Evolutionary conservation across 1,140 invertebrate genomes (phyloP), one percentile per base, ranked within the genome.

Genomic region (Oncopeltus fasciatus): DNA sequence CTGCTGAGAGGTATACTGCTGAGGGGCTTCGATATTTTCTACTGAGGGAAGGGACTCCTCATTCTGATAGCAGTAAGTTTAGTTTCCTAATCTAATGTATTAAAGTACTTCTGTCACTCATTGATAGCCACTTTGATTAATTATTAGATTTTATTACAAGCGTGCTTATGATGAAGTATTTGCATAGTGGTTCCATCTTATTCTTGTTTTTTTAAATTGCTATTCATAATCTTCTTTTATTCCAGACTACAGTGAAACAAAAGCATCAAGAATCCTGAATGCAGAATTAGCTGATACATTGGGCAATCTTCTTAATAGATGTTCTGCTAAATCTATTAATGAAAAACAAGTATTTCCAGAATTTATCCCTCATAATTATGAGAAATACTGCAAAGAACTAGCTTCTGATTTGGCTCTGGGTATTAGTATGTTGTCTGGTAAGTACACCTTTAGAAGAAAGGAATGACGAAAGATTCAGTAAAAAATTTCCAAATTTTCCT

Each of bases 21-120:
- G 85, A 92, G 68, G 94, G 90, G 0, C 73, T 98, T 1, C 76
- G 95, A 57, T 99, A 98, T 74, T 91, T 95, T 74, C 76, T 99
- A 53, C 71, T 99, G 27, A 78, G 90, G 69, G 88, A 92, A 76
- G 93, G 90, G 29, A 88, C 92, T 1, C 83, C 87, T 38, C 84
- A 90, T 68, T 84, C 83, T 70, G 93, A 99, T 77, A 86, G 85
- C 72, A 96, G 92, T 96, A 78, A 83, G 86, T 80, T 61, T n/a
- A n/a, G n/a, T n/a, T n/a, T n/a, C n/a, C n/a, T n/a, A n/a, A n/a
- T n/a, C n/a, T n/a, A n/a, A n/a, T n/a, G n/a, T n/a, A n/a, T n/a
- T n/a, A n/a, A n/a, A n/a, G n/a, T n/a, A n/a, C n/a, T n/a, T n/a
- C n/a, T n/a, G n/a, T n/a, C n/a, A n/a, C n/a, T n/a, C n/a, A n/a